Percentiles rank a stretch among this genome's conserved stretches.
These are phyloP conservation scores for Maccullochella peelii DNA, from an alignment of 2,113 vertebrate species.

Conservation along the genomic window DNA sequence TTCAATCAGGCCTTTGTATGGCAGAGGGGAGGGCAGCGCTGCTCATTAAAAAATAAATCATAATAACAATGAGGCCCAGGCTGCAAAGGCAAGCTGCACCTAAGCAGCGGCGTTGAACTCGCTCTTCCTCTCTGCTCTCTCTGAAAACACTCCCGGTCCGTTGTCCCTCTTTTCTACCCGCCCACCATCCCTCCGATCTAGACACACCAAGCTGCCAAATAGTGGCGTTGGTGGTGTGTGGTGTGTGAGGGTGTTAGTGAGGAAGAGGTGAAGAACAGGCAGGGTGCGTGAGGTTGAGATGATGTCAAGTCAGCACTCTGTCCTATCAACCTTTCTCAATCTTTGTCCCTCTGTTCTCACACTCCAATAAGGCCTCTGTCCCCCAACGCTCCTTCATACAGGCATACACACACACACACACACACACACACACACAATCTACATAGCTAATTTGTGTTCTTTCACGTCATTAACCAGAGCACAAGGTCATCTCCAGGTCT, in stretches of 20 bases:
- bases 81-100: slow-evolving; percentile 69
- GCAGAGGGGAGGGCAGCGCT: slow-evolving; percentile 65
- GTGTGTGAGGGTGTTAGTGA: background rate
- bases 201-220: background rate
- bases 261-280: slow-evolving; percentile 15
- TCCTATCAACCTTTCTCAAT: slow-evolving; percentile 8
- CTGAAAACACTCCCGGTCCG: slow-evolving; percentile 4
- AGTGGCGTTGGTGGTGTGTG: background rate
- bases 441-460: background rate
- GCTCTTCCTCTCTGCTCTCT: slow-evolving; percentile 13
- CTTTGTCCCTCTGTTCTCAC: slow-evolving; percentile 4
- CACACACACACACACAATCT: background rate
- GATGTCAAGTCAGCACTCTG: slow-evolving; percentile 53
- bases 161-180: background rate
- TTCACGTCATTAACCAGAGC: slow-evolving; percentile 12
- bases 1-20: slow-evolving; percentile 83
- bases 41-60: slow-evolving; percentile 83
- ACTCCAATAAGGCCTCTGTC: background rate
- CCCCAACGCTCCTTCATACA: background rate
- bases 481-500: slow-evolving; percentile 44
- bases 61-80: slow-evolving; percentile 77
- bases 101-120: slow-evolving; percentile 27
- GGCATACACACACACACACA: background rate
- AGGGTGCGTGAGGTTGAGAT: slow-evolving; percentile 31
- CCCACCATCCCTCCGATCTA: background rate